These are phyloP conservation scores for Pelmatolapia mariae DNA, from an alignment of 2,113 vertebrate genomes.

Conservation along the genomic window DNA sequence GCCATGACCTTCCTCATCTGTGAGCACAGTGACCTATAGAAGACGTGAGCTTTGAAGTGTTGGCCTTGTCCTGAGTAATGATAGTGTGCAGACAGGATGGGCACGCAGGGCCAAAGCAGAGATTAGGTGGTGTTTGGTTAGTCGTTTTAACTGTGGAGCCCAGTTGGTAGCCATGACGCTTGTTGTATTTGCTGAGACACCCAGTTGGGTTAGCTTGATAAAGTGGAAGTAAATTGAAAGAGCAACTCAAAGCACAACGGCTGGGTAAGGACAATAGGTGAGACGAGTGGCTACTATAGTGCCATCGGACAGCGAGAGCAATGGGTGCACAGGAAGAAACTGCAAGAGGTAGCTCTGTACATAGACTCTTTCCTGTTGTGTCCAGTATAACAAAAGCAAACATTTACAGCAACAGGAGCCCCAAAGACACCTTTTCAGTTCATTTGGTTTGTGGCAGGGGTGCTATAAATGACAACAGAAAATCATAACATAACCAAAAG, in stretches of 20 bases:
- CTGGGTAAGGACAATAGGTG: conserved; percentile 56
- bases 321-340: not conserved
- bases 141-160: conserved; percentile 11
- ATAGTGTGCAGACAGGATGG: conserved; percentile 46
- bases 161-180: conserved; percentile 29
- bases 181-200: conserved; percentile 53
- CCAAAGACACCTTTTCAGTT: not conserved
- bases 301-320: not conserved
- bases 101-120: conserved; percentile 21
- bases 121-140: conserved; percentile 65
- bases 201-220: conserved; percentile 53
- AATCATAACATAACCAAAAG: not conserved
- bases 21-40: conserved; percentile 43
- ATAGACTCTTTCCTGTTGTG: not conserved
- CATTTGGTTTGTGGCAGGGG: not conserved
- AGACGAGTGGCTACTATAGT: conserved; percentile 21
- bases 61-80: conserved; percentile 45
- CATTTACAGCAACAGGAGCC: not conserved
- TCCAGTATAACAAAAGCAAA: not conserved
- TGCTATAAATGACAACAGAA: not conserved
- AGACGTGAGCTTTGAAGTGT: conserved; percentile 53
- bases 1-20: not conserved
- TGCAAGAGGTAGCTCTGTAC: not conserved
- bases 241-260: conserved; percentile 60
- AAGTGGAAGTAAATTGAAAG: conserved; percentile 68